Evolutionary conservation across 2,113 vertebrate genomes (phyloP), one percentile per base, ranked within the genome.

Genomic region (Odocoileus hemionus): DNA sequence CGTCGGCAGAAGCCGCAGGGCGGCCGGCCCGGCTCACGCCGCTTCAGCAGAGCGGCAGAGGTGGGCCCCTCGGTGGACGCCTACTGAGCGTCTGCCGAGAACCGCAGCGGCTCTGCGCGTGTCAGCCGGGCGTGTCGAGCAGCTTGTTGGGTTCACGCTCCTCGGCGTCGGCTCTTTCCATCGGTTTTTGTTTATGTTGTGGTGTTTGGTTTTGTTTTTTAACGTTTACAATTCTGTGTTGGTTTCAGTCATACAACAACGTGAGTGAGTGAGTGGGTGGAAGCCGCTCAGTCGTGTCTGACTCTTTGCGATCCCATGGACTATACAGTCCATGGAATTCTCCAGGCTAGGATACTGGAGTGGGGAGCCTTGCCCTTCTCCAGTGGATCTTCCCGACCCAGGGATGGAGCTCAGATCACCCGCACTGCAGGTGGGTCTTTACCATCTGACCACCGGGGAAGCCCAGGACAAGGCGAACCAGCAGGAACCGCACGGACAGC

Each of bases 351-450:
- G 36, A 23, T 1, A 36, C n/a, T 21, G 19, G 17, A 12, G 19
- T 21, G 64, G 64, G 64, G 9, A 70, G 64, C 64, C 64, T 36
- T 70, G 21, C n/a, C n/a, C 64, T 70, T 70, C 5, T 1, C n/a
- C 64, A 36, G 17, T n/a, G 64, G 17, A 21, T 11, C 64, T 23
- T 70, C n/a, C 64, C 4, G 5, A 12, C 64, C 64, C 64, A 21
- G n/a, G n/a, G 17, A 36, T 21, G 0, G 5, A 21, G 5, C 17
- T 12, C n/a, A 23, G n/a, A n/a, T 12, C n/a, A 23, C 64, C 64
- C 6, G 4, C 2, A 23, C 0, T 12, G 64, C 64, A 36, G 64
- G 64, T 6, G n/a, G n/a, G 0, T 70, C 64, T 23, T 70, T 36
- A 36, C 1, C n/a, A 23, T n/a, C 64, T 36, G 64, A 36, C 64